Evolutionary conservation across 2,888 invertebrate species (phyloP).

Genomic region (Leucania comma): DNA sequence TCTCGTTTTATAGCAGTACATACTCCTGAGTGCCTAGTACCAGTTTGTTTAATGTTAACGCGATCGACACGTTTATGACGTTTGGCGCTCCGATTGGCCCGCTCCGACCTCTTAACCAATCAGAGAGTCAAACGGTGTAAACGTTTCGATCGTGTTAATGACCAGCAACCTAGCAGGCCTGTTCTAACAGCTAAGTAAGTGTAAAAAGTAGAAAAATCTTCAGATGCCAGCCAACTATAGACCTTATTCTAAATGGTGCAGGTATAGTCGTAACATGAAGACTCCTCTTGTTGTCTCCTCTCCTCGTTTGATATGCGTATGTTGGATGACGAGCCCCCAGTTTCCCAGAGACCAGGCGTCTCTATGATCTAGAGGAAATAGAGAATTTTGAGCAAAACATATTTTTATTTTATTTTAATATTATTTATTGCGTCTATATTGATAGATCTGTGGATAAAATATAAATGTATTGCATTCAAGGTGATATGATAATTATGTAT

Average conservation of each 20-base stretch:
- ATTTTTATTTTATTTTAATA: too few species aligned
- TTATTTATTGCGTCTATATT: background rate
- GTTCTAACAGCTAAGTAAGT: conserved; percentile 1
- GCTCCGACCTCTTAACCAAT: too few species aligned
- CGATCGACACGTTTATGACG: too few species aligned
- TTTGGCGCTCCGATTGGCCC: too few species aligned
- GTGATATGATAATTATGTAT: background rate
- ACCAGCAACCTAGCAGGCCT: background rate
- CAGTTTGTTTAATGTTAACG: too few species aligned
- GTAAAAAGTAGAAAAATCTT: conserved; percentile 38
- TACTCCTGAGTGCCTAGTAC: too few species aligned
- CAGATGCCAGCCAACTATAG: conserved; percentile 60
- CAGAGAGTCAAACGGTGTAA: too few species aligned
- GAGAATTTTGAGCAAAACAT: background rate
- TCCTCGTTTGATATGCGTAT: conserved; percentile 82
- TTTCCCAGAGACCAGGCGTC: conserved; percentile 96
- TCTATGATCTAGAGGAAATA: conserved; percentile 94
- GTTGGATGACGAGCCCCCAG: conserved; percentile 82
- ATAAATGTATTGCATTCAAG: background rate
- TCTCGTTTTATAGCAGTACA: too few species aligned
- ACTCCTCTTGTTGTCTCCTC: conserved; percentile 73
- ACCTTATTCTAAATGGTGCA: conserved; percentile 80
- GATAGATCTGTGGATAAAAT: background rate
- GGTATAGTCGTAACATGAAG: conserved; percentile 82
- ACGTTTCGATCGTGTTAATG: too few species aligned